phyloP scores from a whole-genome alignment of 2,113 vertebrate species.

The Psephotus haematonotus region DNA sequence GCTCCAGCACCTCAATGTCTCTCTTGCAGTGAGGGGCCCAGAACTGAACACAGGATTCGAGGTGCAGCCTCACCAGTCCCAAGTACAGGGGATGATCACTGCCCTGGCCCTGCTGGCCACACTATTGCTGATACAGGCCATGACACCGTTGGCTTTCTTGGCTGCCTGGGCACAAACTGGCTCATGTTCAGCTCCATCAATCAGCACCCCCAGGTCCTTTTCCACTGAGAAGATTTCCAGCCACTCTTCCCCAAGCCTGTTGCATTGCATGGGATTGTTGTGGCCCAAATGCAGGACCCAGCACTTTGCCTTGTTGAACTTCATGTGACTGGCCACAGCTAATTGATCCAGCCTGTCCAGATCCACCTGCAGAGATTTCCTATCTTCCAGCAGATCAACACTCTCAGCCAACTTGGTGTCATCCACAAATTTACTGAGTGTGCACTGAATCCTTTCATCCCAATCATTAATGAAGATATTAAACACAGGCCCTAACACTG shows the following conservation, averaged over 20 bases:
- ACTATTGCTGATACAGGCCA: background rate
- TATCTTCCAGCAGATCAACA: background rate
- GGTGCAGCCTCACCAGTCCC: background rate
- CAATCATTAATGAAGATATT: background rate
- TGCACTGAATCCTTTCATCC: background rate
- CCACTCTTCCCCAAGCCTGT: background rate
- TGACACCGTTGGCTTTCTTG: background rate
- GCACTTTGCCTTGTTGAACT: background rate
- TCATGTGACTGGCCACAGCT: background rate
- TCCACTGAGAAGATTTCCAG: background rate
- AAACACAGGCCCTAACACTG: background rate
- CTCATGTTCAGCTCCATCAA: background rate
- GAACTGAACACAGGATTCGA: background rate
- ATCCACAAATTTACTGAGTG: background rate
- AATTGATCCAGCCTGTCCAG: background rate
- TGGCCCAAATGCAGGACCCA: background rate
- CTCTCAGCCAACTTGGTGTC: background rate
- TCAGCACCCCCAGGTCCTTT: background rate
- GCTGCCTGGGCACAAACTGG: background rate
- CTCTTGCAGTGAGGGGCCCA: background rate
- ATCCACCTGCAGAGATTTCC: background rate
- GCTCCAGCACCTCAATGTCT: background rate
- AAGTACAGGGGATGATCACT: background rate
- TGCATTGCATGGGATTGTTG: background rate
- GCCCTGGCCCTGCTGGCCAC: background rate